These are phyloP conservation scores for Marmota monax DNA, from an alignment of 2,113 vertebrate genomes.

Conservation along the genomic window DNA sequence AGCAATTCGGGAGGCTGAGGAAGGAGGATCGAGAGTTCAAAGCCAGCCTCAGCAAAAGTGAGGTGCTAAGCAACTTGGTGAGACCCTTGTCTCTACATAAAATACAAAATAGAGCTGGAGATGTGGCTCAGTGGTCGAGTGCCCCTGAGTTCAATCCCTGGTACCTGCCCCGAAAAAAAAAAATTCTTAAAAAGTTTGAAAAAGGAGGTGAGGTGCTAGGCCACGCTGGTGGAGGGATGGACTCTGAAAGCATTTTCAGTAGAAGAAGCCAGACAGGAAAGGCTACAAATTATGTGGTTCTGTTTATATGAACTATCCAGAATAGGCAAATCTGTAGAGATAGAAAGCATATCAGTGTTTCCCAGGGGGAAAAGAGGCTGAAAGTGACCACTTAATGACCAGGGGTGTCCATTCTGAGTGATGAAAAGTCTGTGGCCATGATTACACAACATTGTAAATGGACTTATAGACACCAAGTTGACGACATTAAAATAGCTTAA, in stretches of 20 bases:
- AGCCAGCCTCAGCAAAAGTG: no score
- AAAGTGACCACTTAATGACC: background rate
- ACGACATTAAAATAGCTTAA: background rate
- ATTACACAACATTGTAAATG: background rate
- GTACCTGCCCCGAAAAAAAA: no score
- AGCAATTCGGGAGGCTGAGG: no score
- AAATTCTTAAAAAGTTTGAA: no score
- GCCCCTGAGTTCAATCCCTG: no score
- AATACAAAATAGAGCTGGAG: background rate
- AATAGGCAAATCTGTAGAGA: background rate
- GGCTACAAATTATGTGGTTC: background rate
- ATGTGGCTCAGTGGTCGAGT: no score
- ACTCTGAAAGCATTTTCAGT: background rate
- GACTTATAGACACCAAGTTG: background rate
- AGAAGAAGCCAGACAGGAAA: background rate
- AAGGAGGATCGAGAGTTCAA: no score
- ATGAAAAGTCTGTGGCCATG: background rate
- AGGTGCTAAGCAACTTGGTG: background rate
- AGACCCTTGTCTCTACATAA: background rate
- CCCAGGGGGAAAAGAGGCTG: background rate
- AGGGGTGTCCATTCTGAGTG: background rate
- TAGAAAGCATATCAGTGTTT: background rate
- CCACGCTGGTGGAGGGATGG: background rate
- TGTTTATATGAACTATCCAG: background rate
- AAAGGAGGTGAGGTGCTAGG: no score